Conservation (phyloP, 2,888 invertebrate species). For the Acanthosoma haemorrhoidale region DNA sequence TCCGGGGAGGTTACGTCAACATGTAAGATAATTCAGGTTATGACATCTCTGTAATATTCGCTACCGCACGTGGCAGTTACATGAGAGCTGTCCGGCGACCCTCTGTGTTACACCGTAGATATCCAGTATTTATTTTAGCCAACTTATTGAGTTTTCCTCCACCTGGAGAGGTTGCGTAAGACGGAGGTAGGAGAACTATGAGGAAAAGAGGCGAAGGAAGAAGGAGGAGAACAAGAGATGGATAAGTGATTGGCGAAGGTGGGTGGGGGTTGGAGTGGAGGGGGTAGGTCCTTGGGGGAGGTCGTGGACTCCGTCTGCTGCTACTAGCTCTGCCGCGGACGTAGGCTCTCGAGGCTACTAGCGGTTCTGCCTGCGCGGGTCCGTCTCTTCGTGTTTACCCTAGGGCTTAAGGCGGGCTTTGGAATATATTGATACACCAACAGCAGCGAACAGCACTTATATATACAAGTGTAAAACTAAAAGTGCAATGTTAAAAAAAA, state of each 20-base stretch:
- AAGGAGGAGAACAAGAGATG: constrained; percentile 29
- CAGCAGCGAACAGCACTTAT: too few relatives aligned
- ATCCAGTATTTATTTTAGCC: too few relatives aligned
- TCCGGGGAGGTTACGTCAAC: too few relatives aligned
- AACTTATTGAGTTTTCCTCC: constrained; percentile 1
- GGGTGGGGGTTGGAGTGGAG: constrained; percentile 38
- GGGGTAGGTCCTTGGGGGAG: constrained; percentile 41
- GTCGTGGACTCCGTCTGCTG: constrained; percentile 39
- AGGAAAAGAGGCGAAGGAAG: constrained; percentile 11
- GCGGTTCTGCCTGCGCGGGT: background rate
- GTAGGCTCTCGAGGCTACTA: constrained; percentile 18
- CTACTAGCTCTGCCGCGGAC: constrained; percentile 31
- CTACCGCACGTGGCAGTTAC: too few relatives aligned
- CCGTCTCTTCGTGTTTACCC: background rate
- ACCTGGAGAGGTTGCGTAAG: background rate
- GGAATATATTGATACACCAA: too few relatives aligned
- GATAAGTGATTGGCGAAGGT: constrained; percentile 17
- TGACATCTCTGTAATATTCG: too few relatives aligned
- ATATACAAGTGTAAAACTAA: too few relatives aligned
- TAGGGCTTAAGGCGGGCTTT: too few relatives aligned
- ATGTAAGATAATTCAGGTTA: too few relatives aligned
- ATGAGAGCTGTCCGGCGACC: too few relatives aligned
- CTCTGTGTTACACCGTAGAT: too few relatives aligned
- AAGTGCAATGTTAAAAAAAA: too few relatives aligned
- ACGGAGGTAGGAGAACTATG: background rate